A percentile compares a stretch with the other conserved stretches of the same genome.
Evolutionary conservation across 2,113 vertebrate genomes (phyloP).

Genomic region (Felis chaus): DNA sequence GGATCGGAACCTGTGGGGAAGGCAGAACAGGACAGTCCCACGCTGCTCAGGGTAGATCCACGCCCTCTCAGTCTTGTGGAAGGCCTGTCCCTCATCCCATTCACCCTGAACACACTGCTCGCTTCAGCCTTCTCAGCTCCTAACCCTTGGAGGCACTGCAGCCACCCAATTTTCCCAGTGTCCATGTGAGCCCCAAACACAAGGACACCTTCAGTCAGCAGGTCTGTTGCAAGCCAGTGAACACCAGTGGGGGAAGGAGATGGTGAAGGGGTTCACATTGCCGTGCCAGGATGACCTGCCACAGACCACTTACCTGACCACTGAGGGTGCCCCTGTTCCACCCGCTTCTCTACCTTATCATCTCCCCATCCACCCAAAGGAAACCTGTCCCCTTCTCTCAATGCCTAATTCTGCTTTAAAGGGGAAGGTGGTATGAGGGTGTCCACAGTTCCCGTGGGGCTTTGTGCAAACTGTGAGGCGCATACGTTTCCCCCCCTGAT

Average conservation of each 20-base stretch:
- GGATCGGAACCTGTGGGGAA: neutral
- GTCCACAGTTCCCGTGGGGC: neutral
- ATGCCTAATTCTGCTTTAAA: neutral
- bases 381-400: neutral
- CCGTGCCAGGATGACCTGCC: constrained; percentile 92
- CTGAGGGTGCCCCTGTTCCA: constrained; percentile 77
- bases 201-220: constrained; percentile 93
- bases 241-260: constrained; percentile 94
- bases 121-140: constrained; percentile 86
- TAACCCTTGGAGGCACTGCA: constrained; percentile 93
- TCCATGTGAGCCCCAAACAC: constrained; percentile 88
- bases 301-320: constrained; percentile 96
- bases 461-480: neutral
- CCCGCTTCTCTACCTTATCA: neutral
- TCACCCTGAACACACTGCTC: constrained; percentile 92
- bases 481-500: no score
- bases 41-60: neutral
- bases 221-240: constrained; percentile 94
- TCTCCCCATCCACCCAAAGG: neutral
- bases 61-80: neutral
- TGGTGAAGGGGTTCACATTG: constrained; percentile 94
- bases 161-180: constrained; percentile 90
- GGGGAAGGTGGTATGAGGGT: neutral
- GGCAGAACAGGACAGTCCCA: neutral
- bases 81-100: constrained; percentile 91